These are phyloP conservation scores for Eucidaris tribuloides DNA, from an alignment of 35 echinoderm and acorn worm species.

Conservation along the genomic window DNA sequence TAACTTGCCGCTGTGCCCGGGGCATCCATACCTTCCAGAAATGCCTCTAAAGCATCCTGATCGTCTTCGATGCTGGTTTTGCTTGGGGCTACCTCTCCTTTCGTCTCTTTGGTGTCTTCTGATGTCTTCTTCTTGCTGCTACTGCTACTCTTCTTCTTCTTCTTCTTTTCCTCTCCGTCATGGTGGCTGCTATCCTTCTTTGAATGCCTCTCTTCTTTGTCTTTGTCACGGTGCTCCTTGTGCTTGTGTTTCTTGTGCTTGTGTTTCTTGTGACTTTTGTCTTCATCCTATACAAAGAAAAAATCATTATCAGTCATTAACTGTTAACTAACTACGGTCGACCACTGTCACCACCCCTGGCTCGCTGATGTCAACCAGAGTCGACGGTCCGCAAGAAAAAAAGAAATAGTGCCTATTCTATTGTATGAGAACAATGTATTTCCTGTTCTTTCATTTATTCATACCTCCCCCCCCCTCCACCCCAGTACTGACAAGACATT, in stretches of 20 bases:
- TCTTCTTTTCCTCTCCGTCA: slow-evolving; percentile 32
- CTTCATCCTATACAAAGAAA: slow-evolving; percentile 70
- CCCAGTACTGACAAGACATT: too few species aligned
- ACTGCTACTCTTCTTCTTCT: slow-evolving; percentile 48
- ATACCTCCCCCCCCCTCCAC: too few species aligned
- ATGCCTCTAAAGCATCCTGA: slow-evolving; percentile 60
- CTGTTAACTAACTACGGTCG: too few species aligned
- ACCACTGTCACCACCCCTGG: too few species aligned
- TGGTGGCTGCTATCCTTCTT: slow-evolving; percentile 1
- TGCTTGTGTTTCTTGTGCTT: slow-evolving; percentile 90
- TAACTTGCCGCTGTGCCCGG: too few species aligned
- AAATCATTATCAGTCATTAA: too few species aligned
- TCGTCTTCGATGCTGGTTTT: not conserved
- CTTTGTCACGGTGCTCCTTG: slow-evolving; percentile 56
- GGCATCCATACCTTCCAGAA: slow-evolving; percentile 53
- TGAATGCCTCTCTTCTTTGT: slow-evolving; percentile 32
- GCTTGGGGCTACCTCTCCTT: not conserved
- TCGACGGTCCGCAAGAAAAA: too few species aligned
- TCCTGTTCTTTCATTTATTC: too few species aligned
- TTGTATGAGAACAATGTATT: too few species aligned
- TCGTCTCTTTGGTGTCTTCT: not conserved
- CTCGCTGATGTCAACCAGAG: too few species aligned
- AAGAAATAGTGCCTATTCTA: too few species aligned
- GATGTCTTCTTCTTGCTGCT: not conserved
- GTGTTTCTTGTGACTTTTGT: slow-evolving; percentile 65